Percentiles rank a stretch among this genome's conserved stretches.
Conservation (phyloP, 2,113 vertebrate genomes). For the Dermatemys mawii region DNA sequence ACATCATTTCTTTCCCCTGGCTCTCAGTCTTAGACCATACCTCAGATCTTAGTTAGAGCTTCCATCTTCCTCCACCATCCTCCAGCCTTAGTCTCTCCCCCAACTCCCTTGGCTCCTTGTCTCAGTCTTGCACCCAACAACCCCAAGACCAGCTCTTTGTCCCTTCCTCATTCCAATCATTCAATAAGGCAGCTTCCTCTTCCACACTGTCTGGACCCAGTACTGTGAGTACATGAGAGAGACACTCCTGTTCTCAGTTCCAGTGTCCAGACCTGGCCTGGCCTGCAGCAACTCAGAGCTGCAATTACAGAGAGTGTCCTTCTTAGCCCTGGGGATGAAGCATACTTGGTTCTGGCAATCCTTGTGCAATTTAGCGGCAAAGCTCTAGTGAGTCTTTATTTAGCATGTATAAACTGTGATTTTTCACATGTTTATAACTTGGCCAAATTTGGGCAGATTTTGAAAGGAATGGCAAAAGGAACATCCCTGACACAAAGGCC, state of each 20-base stretch:
- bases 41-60: not conserved
- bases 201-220: not conserved
- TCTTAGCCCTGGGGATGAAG: not conserved
- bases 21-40: not conserved
- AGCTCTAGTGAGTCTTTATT: not conserved
- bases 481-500: not conserved
- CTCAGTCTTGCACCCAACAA: not conserved
- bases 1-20: not conserved
- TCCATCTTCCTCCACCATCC: not conserved
- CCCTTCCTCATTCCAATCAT: not conserved
- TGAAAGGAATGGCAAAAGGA: not conserved
- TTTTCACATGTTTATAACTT: not conserved
- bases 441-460: not conserved
- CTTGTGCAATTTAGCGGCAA: not conserved
- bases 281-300: not conserved
- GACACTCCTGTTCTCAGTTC: not conserved
- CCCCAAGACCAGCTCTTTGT: not conserved
- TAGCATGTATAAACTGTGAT: not conserved
- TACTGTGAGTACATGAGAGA: not conserved
- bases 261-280: not conserved
- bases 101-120: not conserved
- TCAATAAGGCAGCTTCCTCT: not conserved
- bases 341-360: not conserved
- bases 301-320: not conserved
- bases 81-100: not conserved